Base-by-base conservation (phyloP, 1,140 invertebrate genomes). In the Atta texana region DNA sequence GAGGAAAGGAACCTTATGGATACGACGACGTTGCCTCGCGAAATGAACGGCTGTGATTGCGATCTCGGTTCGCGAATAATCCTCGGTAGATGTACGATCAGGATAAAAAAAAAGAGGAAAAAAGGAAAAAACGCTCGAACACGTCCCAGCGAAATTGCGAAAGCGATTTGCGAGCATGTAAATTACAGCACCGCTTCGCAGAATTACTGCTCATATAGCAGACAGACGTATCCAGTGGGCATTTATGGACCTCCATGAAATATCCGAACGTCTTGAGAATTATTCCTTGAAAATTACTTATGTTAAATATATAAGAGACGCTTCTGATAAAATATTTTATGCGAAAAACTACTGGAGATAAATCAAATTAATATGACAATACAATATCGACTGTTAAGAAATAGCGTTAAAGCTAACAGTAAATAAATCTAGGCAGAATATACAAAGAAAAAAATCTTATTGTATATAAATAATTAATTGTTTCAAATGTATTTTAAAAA, bases 161-260 rank as follows among this genome's bases (percentile, higher is more conserved):
- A 84, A 84, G 55, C 80, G 80, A 84, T 84, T 84, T 84, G 80
- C 69, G 69, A 84, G 55, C 80, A 75, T 84, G 69, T 84, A 84
- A 84, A 84, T 84, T 84, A 84, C 69, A 59, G 44, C 68, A 0
- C 28, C 39, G 39, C 80, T 84, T 75, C 69, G 80, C 14, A 74
- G 69, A 74, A 74, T 12, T 55, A 53, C 28, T 55, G n/a, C 39
- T 74, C 69, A 39, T 57, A 53, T 39, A 69, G 31, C 66, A 31
- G 10, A 68, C 39, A 34, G 14, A 69, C 34, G 39, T 81, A 55
- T 74, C 55, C 69, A 24, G 28, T 55, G 55, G 31, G 49, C 51
- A 84, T 74, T 75, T 39, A 21, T 10, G 57, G 39, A 74, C 80
- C 28, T 59, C 49, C 68, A 21, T 55, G 63, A 55, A 28, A 10